These are phyloP conservation scores for Meganola albula DNA, from an alignment of 2,888 invertebrate species.

Conservation along the genomic window DNA sequence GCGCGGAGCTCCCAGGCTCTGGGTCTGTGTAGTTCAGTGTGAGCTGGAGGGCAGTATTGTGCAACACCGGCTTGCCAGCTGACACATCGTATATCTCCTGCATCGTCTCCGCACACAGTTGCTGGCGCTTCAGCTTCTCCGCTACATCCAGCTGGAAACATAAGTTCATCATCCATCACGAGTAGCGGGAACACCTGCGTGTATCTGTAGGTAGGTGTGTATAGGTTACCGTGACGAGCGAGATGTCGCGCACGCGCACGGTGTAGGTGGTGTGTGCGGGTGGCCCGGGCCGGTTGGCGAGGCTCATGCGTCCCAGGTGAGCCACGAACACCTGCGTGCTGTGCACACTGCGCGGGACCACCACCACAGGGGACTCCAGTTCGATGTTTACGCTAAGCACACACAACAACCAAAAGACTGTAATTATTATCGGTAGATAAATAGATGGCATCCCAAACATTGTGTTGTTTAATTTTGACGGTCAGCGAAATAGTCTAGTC, in stretches of 20 bases:
- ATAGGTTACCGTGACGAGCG: constrained; percentile 89
- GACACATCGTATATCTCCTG: constrained; percentile 86
- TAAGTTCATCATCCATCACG: no score
- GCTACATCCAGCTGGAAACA: constrained; percentile 66
- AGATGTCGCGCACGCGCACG: constrained; percentile 90
- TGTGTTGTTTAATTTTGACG: no score
- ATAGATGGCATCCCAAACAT: no score
- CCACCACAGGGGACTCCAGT: constrained; percentile 93
- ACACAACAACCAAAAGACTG: no score
- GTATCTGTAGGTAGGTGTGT: no score
- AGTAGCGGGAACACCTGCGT: no score
- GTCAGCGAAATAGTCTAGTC: no score
- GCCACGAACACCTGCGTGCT: constrained; percentile 92
- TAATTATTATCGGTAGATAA: no score
- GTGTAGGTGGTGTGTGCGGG: constrained; percentile 67
- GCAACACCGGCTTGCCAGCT: constrained; percentile 90
- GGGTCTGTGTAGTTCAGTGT: constrained; percentile 71
- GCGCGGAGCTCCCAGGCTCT: constrained; percentile 25
- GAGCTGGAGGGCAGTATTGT: constrained; percentile 90
- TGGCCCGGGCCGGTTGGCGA: constrained; percentile 65
- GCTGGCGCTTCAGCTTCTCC: constrained; percentile 40
- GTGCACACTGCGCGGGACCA: constrained; percentile 86
- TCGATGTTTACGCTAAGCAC: constrained; percentile 83
- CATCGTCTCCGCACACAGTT: constrained; percentile 62
- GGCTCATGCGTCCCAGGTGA: constrained; percentile 92